A percentile compares a stretch with the other conserved stretches of the same genome.
These are phyloP conservation scores for Campoletis sonorensis DNA, from an alignment of 1,140 invertebrate species.

Conservation along the genomic window DNA sequence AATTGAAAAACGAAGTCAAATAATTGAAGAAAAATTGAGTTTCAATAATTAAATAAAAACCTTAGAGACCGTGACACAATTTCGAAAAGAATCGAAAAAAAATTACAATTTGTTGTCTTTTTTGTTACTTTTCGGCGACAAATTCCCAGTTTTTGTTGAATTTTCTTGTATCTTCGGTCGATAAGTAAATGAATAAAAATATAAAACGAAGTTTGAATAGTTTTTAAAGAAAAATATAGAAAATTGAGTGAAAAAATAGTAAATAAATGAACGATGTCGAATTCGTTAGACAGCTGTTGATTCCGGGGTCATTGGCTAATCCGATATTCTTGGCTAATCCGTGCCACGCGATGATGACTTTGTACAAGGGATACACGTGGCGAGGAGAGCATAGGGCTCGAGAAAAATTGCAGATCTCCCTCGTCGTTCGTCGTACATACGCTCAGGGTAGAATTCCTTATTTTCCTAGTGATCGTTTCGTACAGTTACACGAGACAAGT, in stretches of 20 bases:
- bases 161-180: no score
- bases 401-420: slow-evolving; percentile 1
- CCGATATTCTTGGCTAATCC: slow-evolving; percentile 54
- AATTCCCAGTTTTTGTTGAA: no score
- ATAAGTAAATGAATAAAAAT: no score
- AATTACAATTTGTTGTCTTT: no score
- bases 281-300: slow-evolving; percentile 63
- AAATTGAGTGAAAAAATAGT: not conserved
- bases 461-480: slow-evolving; percentile 26
- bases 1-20: no score
- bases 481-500: not conserved
- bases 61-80: no score
- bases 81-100: no score
- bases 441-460: not conserved
- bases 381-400: not conserved
- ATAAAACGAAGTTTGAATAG: no score
- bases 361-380: slow-evolving; percentile 2
- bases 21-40: no score
- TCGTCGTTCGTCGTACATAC: not conserved
- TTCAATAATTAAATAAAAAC: no score
- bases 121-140: no score
- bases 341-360: slow-evolving; percentile 16
- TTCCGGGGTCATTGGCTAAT: slow-evolving; percentile 61
- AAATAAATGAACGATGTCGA: slow-evolving; percentile 49
- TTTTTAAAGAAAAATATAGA: not conserved